These are phyloP conservation scores for Acanthosepion lycidas DNA, from an alignment of 2,888 invertebrate genomes.

Conservation along the genomic window DNA sequence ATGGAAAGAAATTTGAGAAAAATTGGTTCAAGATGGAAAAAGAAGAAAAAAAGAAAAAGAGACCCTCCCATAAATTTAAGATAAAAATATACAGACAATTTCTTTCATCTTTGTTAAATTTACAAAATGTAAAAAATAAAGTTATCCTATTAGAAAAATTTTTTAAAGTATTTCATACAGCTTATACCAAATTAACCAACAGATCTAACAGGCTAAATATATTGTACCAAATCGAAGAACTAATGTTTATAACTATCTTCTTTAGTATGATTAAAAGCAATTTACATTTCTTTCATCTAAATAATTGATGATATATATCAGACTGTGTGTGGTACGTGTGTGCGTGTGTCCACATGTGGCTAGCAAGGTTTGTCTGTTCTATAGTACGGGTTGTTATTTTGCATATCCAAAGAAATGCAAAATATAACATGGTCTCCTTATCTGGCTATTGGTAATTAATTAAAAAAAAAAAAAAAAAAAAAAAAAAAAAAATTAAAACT, in stretches of 20 bases:
- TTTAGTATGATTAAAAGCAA: not conserved
- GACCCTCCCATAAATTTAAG: not conserved
- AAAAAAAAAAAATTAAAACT: too few relatives aligned
- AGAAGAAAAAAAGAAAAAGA: not conserved
- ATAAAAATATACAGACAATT: not conserved
- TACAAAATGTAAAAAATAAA: not conserved
- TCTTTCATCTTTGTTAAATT: not conserved
- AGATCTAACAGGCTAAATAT: not conserved
- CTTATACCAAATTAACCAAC: not conserved
- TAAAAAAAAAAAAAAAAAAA: too few relatives aligned
- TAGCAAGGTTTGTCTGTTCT: not conserved
- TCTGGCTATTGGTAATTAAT: not conserved
- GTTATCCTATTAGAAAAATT: not conserved
- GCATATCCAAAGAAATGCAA: not conserved
- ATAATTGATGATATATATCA: not conserved
- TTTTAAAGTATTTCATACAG: not conserved
- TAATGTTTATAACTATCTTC: not conserved
- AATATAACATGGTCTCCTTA: not conserved
- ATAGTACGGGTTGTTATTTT: not conserved
- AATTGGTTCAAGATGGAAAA: not conserved
- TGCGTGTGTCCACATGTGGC: too few relatives aligned
- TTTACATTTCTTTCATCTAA: not conserved
- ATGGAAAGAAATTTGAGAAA: slow-evolving; percentile 33
- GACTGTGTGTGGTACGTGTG: not conserved
- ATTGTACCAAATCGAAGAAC: not conserved